phyloP scores from a whole-genome alignment of 2,113 vertebrate species.

The Notothenia rossii region DNA sequence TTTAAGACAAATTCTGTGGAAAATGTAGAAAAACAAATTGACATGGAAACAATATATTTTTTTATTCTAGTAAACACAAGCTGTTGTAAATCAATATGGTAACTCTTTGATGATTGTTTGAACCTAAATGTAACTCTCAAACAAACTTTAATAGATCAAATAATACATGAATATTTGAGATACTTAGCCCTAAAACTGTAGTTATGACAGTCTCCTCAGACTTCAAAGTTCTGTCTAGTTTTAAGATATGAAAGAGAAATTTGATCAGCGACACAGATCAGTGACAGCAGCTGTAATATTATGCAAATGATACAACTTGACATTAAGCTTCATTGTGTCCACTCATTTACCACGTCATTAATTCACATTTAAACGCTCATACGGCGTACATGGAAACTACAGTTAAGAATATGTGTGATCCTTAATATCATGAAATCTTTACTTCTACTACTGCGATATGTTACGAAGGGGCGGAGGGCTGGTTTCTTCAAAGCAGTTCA shows the following conservation, averaged over 20 bases:
- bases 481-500: constrained; percentile 19
- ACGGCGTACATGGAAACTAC: constrained; percentile 17
- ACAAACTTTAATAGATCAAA: not conserved
- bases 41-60: too few species aligned
- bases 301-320: constrained; percentile 51
- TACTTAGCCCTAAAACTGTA: not conserved
- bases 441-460: constrained; percentile 15
- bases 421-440: constrained; percentile 55
- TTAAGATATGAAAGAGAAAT: constrained; percentile 13
- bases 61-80: too few species aligned
- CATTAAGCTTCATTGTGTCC: constrained; percentile 43
- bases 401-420: constrained; percentile 54
- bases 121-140: not conserved
- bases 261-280: constrained; percentile 36
- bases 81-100: too few species aligned
- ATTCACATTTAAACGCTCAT: constrained; percentile 53
- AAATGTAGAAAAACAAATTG: too few species aligned
- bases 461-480: not conserved
- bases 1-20: too few species aligned
- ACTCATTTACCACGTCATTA: constrained; percentile 66
- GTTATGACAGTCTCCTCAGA: not conserved
- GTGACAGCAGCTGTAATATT: constrained; percentile 22
- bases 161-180: not conserved
- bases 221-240: not conserved
- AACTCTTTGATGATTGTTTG: not conserved